These are phyloP conservation scores for Cephus spinipes DNA, from an alignment of 2,888 invertebrate genomes.

Conservation along the genomic window DNA sequence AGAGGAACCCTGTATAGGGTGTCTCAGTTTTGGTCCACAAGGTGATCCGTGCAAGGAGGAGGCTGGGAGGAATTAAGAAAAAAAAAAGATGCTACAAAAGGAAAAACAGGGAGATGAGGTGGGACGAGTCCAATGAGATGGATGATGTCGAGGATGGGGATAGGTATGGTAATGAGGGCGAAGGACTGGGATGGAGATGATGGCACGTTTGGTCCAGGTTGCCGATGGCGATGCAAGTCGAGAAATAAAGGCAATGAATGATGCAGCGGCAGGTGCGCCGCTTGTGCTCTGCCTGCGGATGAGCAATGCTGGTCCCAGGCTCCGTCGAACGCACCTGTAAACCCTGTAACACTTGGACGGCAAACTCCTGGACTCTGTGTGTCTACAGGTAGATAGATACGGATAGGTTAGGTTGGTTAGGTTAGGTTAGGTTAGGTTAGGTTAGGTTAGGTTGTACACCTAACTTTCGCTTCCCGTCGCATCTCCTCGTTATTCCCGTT, in stretches of 20 bases:
- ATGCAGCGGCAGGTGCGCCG: conserved; percentile 55
- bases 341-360: conserved; percentile 19
- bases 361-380: not conserved
- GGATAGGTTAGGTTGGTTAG: not conserved
- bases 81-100: not conserved
- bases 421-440: not conserved
- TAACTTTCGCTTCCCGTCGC: conserved; percentile 6
- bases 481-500: conserved; percentile 10
- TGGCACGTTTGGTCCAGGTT: conserved; percentile 32
- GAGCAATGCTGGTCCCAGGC: conserved; percentile 53
- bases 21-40: not conserved
- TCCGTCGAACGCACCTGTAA: conserved; percentile 45
- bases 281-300: conserved; percentile 42
- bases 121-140: conserved; percentile 15
- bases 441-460: not conserved
- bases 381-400: not conserved
- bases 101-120: not conserved
- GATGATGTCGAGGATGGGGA: conserved; percentile 14
- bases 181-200: conserved; percentile 24
- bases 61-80: not conserved
- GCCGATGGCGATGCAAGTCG: conserved; percentile 30
- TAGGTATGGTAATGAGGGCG: conserved; percentile 31
- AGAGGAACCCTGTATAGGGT: not conserved
- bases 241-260: conserved; percentile 50
- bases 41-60: not conserved